phyloP scores from a whole-genome alignment of 2,888 invertebrate genomes.

The Meghimatium bilineatum region DNA sequence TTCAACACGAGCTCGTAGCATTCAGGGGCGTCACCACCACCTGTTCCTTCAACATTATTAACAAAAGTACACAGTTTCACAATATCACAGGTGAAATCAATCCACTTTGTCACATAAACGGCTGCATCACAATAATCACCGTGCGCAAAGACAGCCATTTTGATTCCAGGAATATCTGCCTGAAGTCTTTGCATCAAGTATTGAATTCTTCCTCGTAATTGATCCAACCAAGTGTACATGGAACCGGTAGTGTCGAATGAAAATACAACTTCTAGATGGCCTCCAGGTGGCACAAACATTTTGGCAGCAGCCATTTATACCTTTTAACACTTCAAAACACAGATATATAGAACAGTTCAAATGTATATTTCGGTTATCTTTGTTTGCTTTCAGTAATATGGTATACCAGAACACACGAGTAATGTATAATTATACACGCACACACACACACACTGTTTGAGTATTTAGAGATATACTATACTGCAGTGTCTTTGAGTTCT shows the following conservation, averaged over 20 bases:
- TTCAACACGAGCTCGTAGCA: slow-evolving; percentile 74
- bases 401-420: too few species aligned
- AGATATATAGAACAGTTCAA: too few species aligned
- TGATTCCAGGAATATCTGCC: slow-evolving; percentile 71
- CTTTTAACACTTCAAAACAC: too few species aligned
- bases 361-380: too few species aligned
- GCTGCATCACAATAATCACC: slow-evolving; percentile 72
- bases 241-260: slow-evolving; percentile 74
- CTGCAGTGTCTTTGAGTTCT: too few species aligned
- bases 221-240: slow-evolving; percentile 62
- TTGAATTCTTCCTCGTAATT: slow-evolving; percentile 63
- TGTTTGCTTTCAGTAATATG: too few species aligned
- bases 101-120: slow-evolving; percentile 65
- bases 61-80: slow-evolving; percentile 60
- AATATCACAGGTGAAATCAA: slow-evolving; percentile 62
- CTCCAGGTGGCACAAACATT: not conserved
- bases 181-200: slow-evolving; percentile 72
- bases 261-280: slow-evolving; percentile 65
- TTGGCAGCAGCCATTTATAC: not conserved
- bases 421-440: too few species aligned
- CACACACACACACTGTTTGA: too few species aligned
- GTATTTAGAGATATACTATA: too few species aligned
- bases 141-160: slow-evolving; percentile 72
- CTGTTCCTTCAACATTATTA: slow-evolving; percentile 59
- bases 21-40: slow-evolving; percentile 72